Conservation (phyloP, 2,113 vertebrate species). For the Corythoichthys intestinalis region DNA sequence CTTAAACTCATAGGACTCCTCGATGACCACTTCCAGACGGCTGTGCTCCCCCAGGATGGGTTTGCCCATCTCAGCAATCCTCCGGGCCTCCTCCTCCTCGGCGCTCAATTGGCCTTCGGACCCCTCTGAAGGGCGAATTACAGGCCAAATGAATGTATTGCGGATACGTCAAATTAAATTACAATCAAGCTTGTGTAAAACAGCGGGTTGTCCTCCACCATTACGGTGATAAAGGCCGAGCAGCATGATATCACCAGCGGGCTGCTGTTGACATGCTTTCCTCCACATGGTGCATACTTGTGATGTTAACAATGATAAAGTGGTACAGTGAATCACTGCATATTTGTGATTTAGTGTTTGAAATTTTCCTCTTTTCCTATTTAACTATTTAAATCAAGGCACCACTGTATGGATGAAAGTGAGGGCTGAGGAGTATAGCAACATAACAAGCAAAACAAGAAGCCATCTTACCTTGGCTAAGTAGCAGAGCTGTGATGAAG, state of each 20-base stretch:
- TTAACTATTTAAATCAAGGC: neutral
- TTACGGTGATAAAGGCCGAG: neutral
- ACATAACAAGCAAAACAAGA: neutral
- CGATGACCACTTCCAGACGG: slow-evolving; percentile 87
- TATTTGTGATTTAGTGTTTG: neutral
- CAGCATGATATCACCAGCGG: neutral
- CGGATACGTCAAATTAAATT: neutral
- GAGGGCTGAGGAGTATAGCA: neutral
- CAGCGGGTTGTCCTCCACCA: neutral
- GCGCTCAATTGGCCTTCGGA: slow-evolving; percentile 76
- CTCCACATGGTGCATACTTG: neutral
- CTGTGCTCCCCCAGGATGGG: slow-evolving; percentile 88
- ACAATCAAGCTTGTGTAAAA: neutral
- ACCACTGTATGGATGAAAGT: neutral
- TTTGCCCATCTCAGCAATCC: slow-evolving; percentile 94
- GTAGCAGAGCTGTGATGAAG: slow-evolving; percentile 73
- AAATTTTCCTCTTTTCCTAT: too few relatives aligned
- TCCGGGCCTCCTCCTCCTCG: slow-evolving; percentile 85
- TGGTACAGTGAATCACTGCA: neutral
- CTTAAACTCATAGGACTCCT: slow-evolving; percentile 96
- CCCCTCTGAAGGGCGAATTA: slow-evolving; percentile 61
- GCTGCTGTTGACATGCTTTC: neutral
- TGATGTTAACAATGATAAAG: neutral
- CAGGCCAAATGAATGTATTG: neutral
- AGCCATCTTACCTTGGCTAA: slow-evolving; percentile 81